Conservation (phyloP, 2,113 vertebrate species). For the Pomatorhinus ruficollis region DNA sequence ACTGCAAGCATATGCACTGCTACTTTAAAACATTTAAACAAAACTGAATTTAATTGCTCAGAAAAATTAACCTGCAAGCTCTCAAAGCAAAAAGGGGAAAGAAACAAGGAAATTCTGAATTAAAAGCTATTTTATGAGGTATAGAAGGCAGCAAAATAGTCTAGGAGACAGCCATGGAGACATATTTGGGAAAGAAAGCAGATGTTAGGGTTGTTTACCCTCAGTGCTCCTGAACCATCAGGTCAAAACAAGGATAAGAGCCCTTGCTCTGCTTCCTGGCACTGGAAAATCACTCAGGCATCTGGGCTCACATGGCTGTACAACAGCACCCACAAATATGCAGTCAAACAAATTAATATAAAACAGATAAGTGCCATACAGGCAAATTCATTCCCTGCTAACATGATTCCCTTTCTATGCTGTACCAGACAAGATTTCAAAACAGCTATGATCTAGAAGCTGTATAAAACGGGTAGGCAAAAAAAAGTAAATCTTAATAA, state of each 20-base stretch:
- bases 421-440: conserved; percentile 3
- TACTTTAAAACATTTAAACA: conserved; percentile 30
- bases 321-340: background rate
- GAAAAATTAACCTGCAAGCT: conserved; percentile 16
- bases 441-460: background rate
- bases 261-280: background rate
- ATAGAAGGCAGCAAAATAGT: background rate
- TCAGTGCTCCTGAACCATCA: background rate
- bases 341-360: conserved; percentile 8
- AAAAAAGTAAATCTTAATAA: conserved; percentile 25
- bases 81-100: background rate
- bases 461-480: background rate
- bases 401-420: background rate
- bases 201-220: background rate
- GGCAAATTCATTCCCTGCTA: background rate
- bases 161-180: background rate
- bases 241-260: background rate
- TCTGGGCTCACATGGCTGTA: background rate
- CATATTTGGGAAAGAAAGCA: background rate
- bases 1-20: background rate
- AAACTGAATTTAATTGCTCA: conserved; percentile 26
- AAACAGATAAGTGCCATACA: background rate
- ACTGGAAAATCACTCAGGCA: background rate
- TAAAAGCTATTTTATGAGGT: background rate
- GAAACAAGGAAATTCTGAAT: background rate